These are phyloP conservation scores for Lepidonotus clava DNA, from an alignment of 2,888 invertebrate genomes.

Conservation along the genomic window DNA sequence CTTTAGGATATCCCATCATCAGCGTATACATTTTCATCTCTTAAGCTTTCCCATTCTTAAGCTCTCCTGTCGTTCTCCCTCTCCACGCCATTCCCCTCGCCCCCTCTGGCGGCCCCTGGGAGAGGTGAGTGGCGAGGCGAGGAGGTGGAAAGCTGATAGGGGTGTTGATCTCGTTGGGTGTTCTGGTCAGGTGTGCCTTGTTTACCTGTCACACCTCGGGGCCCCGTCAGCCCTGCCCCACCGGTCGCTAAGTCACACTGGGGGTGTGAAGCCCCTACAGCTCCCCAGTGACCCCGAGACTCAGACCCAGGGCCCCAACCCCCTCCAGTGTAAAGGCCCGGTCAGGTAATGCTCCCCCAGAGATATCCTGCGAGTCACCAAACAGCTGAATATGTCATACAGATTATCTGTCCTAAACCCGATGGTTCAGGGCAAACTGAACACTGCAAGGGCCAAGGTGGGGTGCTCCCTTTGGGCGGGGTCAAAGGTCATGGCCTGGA, in stretches of 20 bases:
- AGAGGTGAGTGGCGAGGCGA: too few species aligned
- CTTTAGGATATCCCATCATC: too few species aligned
- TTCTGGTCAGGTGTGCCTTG: constrained; percentile 36
- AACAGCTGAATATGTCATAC: constrained; percentile 33
- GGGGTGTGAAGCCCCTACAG: background rate
- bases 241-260: background rate
- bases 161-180: too few species aligned
- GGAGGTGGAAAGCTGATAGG: too few species aligned
- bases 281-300: background rate
- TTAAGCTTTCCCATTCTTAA: too few species aligned
- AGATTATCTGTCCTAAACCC: background rate
- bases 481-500: constrained; percentile 20
- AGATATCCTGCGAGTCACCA: background rate
- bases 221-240: background rate
- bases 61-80: too few species aligned
- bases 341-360: background rate
- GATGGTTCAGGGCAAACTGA: background rate
- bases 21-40: too few species aligned
- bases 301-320: background rate
- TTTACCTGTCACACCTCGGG: constrained; percentile 29
- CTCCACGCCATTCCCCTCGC: too few species aligned
- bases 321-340: background rate
- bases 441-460: background rate
- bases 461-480: background rate
- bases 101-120: too few species aligned